Base-by-base conservation (phyloP, 2,888 invertebrate genomes). In the Ophion obscuratus region DNA sequence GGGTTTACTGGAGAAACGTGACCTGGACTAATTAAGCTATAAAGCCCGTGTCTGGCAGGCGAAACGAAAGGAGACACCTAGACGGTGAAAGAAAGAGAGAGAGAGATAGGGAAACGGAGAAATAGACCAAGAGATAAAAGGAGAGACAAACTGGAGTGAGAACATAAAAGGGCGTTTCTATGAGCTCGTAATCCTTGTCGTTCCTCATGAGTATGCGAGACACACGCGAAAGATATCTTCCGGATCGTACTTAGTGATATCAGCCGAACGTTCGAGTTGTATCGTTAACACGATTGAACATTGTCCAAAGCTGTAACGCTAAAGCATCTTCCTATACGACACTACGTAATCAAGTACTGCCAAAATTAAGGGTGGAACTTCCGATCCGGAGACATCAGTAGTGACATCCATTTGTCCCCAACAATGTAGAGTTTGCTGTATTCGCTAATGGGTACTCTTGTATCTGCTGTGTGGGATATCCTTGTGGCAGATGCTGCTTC, bases 191-290 rank as follows among this genome's bases (percentile, higher is more conserved):
- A 86, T 86, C 86, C 80, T 44, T 66, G 57, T 47, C 70, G 75
- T 80, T 53, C 79, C 75, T 71, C 57, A 62, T 59, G 40, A 74
- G 70, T 57, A 67, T 11, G 31, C 64, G 74, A 53, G 44, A 36
- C 66, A 20, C 77, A 68, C 27, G 20, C 67, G 74, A 83, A 77
- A 47, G 81, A 83, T 82, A 68, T 74, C 80, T 10, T 70, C 53
- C 14, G 71, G 66, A 66, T 85, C 27, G 77, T 77, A 83, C 71
- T 83, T 77, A 81, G 83, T 76, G 80, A 80, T 83, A 67, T 82
- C 53, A 68, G 67, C 79, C 64, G 36, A 78, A 61, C 68, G 61
- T 44, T 68, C 68, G 78, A 68, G 78, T 61, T 70, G 67, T 68
- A 70, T 78, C 78, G 71, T 79, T 71, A 79, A 64, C 79, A 64